Evolutionary conservation across 2,797 vertebrate species (phyloP).

Genomic region (Alosa sapidissima): DNA sequence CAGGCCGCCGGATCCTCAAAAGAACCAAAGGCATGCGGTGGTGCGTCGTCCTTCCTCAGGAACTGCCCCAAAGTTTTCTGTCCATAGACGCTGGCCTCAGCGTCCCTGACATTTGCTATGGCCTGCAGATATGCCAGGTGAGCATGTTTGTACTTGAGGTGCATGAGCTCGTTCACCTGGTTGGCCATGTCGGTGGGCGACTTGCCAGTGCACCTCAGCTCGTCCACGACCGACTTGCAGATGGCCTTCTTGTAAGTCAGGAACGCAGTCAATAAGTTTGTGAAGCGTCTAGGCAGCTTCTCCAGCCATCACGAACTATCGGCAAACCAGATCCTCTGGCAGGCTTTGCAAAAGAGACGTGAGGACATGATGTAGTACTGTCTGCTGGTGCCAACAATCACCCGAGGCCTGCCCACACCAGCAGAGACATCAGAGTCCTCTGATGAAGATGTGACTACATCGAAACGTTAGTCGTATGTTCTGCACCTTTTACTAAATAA

Average conservation of each 20-base stretch:
- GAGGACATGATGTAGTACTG: not conserved
- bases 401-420: constrained; percentile 29
- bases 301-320: constrained; percentile 31
- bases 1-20: constrained; percentile 40
- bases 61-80: constrained; percentile 37
- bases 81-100: constrained; percentile 33
- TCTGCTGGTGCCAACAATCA: constrained; percentile 31
- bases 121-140: constrained; percentile 42
- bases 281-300: constrained; percentile 12
- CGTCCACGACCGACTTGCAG: constrained; percentile 45
- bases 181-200: constrained; percentile 45
- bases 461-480: too few relatives aligned
- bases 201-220: constrained; percentile 36
- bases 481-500: too few relatives aligned
- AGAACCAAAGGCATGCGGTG: constrained; percentile 23
- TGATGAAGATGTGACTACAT: too few relatives aligned
- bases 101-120: constrained; percentile 33
- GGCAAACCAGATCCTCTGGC: constrained; percentile 32
- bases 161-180: constrained; percentile 43
- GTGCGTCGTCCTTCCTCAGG: not conserved
- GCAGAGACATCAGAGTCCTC: too few relatives aligned
- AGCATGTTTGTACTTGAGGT: constrained; percentile 40
- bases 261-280: constrained; percentile 22
- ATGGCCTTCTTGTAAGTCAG: constrained; percentile 45
- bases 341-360: not conserved